Conservation (phyloP, 2,113 vertebrate genomes). For the Hypocryptadius cinnamomeus region DNA sequence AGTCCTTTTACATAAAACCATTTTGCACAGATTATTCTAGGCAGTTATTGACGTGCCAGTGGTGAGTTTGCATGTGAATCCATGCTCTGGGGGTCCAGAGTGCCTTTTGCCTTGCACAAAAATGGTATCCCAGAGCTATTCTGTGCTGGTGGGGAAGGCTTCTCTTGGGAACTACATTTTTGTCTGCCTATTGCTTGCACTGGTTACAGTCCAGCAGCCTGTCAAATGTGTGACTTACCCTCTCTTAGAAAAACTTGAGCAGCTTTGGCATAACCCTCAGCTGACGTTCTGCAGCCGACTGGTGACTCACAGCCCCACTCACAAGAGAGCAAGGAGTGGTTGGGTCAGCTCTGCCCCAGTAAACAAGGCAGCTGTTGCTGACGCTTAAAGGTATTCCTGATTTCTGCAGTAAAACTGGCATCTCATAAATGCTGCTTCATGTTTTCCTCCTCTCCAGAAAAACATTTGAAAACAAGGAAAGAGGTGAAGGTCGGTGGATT, state of each 20-base stretch:
- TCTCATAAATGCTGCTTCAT: background rate
- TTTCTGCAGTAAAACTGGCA: background rate
- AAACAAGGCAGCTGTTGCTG: background rate
- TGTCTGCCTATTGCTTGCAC: background rate
- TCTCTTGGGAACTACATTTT: background rate
- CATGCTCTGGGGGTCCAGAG: background rate
- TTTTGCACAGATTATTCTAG: background rate
- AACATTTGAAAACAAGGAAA: background rate
- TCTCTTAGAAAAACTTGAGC: background rate
- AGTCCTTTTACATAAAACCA: background rate
- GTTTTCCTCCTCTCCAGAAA: background rate
- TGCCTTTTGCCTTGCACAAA: background rate
- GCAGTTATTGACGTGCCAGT: background rate
- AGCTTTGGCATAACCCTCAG: background rate
- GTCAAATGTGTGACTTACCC: background rate
- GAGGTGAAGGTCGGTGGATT: background rate
- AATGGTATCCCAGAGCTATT: background rate
- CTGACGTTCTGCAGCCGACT: background rate
- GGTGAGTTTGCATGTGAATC: background rate
- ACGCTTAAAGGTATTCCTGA: background rate
- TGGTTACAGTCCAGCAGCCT: background rate
- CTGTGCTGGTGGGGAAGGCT: background rate
- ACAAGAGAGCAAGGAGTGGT: background rate
- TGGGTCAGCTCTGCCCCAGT: background rate
- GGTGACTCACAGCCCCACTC: background rate